Conservation (phyloP, 2,797 vertebrate species). For the Argentina silus region DNA sequence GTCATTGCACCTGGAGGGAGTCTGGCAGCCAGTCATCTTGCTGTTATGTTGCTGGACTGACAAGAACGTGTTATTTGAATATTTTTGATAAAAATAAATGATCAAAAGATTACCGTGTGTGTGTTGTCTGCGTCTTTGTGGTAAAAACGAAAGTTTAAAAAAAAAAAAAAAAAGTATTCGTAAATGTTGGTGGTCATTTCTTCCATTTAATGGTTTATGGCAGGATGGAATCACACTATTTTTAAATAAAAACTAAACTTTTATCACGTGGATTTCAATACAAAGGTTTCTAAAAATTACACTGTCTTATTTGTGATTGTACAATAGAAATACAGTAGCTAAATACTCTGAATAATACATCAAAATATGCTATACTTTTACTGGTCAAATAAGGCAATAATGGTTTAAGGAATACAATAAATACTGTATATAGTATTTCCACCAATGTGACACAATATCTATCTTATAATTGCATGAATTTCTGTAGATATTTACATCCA, state of each 20-base stretch:
- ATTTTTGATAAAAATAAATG: slow-evolving; percentile 67
- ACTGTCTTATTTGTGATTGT: slow-evolving; percentile 18
- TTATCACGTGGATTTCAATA: slow-evolving; percentile 54
- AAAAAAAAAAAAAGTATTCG: neutral
- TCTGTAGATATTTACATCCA: too few species aligned
- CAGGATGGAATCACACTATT: neutral
- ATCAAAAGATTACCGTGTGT: slow-evolving; percentile 14
- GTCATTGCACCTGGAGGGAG: neutral
- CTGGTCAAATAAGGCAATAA: slow-evolving; percentile 71
- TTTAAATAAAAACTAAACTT: slow-evolving; percentile 22
- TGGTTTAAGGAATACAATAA: slow-evolving; percentile 64
- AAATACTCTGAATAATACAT: slow-evolving; percentile 51
- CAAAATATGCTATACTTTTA: slow-evolving; percentile 45
- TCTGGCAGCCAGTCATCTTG: slow-evolving; percentile 3
- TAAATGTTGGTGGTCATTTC: neutral
- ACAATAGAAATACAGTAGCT: slow-evolving; percentile 57
- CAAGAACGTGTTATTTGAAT: slow-evolving; percentile 37
- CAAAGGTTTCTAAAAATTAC: slow-evolving; percentile 45
- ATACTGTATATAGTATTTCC: slow-evolving; percentile 45
- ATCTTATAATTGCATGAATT: slow-evolving; percentile 42
- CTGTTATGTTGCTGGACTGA: slow-evolving; percentile 31
- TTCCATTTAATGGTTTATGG: slow-evolving; percentile 1
- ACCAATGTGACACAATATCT: slow-evolving; percentile 58
- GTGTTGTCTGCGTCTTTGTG: neutral
- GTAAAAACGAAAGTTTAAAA: neutral